Base-by-base conservation (phyloP, 2,797 vertebrate species). In the Fringilla coelebs region DNA sequence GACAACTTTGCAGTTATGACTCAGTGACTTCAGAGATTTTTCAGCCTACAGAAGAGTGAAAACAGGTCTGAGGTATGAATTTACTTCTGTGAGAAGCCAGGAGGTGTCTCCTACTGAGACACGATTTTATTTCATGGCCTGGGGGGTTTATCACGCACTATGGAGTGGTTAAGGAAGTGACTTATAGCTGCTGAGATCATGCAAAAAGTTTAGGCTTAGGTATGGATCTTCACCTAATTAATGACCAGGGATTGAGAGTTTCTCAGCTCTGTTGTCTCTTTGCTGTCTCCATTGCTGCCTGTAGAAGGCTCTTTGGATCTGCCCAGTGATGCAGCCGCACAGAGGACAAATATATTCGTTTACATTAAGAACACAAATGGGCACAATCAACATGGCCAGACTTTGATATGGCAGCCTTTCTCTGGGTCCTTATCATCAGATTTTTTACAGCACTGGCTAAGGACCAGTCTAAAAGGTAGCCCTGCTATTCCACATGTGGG, bases 1-100 rank as follows among this genome's bases (percentile, higher is more conserved):
- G 41, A 73, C 84, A 90, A 7, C 32, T 87, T 90, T 43, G 16
- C 74, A 71, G 67, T 61, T 94, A 89, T 43, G 78, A 82, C 51
- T 85, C 81, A 45, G 83, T 40, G 62, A 65, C 72, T 91, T 74
- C 57, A 67, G 81, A 76, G 51, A 49, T 80, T 94, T 94, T 91
- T n/a, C 81, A 91, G 57, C 81, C 75, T 71, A 46, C 65, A 49
- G 72, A 85, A 79, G 71, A 78, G 12, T 29, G 34, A 70, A 75
- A 79, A 41, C 45, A 0, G 2, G 36, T 57, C 84, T 89, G 57
- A 95, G 67, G n/a, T 63, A 67, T 31, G 60, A 90, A 67, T 63
- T 78, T 34, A 48, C 62, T 78, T 43, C 60, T 86, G 46, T 45
- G 36, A 78, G 36, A 60, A 82, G 48, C 40, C 29, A n/a, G 10